Conservation (phyloP, 1,140 invertebrate species). For the Aleiodes sp. region DNA sequence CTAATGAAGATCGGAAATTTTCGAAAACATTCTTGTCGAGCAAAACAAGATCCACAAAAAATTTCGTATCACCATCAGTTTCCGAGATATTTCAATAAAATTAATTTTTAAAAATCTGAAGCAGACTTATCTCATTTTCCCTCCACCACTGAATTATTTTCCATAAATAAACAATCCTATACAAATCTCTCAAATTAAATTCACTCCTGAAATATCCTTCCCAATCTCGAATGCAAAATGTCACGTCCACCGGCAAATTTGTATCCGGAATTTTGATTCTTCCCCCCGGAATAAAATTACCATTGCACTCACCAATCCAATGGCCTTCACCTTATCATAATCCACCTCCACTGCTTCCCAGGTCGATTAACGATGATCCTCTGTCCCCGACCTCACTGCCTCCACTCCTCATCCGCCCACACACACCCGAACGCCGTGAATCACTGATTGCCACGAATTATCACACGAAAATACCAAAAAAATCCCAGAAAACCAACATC, state of each 20-base stretch:
- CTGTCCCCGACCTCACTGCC: slow-evolving; percentile 15
- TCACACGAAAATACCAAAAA: slow-evolving; percentile 16
- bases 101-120: too few species aligned
- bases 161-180: too few species aligned
- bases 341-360: slow-evolving; percentile 28
- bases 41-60: too few species aligned
- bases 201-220: background rate
- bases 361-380: slow-evolving; percentile 38
- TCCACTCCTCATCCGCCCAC: background rate
- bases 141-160: too few species aligned
- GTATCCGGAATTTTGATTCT: background rate
- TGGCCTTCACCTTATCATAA: slow-evolving; percentile 46
- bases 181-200: background rate
- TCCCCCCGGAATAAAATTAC: background rate
- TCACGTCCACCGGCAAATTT: background rate
- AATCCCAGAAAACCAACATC: slow-evolving; percentile 30
- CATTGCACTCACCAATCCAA: background rate
- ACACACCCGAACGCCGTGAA: background rate
- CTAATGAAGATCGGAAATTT: too few species aligned
- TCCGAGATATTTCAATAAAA: too few species aligned
- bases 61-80: too few species aligned
- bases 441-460: background rate
- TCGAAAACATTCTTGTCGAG: too few species aligned
- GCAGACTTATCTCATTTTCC: too few species aligned
- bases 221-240: background rate